Evolutionary conservation across 2,113 vertebrate species (phyloP), one percentile per base, ranked within the genome.

Genomic region (Psammodynastes pulverulentus): DNA sequence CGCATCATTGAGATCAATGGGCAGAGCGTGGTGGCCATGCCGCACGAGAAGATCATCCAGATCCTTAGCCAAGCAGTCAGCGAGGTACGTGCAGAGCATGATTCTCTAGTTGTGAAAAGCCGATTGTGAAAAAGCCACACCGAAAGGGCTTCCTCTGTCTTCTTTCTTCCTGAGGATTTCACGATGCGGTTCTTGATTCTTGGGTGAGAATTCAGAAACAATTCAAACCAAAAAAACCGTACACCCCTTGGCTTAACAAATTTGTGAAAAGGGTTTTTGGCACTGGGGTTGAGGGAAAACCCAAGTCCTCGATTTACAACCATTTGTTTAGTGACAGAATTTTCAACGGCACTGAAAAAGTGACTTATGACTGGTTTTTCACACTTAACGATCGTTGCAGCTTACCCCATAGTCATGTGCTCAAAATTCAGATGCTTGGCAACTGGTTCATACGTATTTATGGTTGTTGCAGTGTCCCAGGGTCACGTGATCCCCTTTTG

Each of bases 1-100:
- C 98, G 99, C 91, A 99, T 99, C 97, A 99, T 99, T 0, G 99
- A 99, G 97, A 99, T 99, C 97, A 99, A 99, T 0, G 99, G 98
- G 56, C 99, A 99, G 95, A 99, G 99, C 0, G 99, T 99, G 67
- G 99, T 99, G 88, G 99, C 99, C 93, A 99, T 97, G 0, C 95
- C 98, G 0, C 99, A 99, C 0, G 98, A 98, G 3, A 99, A 99
- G 88, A 99, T 99, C 96, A 99, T 99, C 92, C 97, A 99, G 95
- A 98, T 98, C 79, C 98, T 99, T 45, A 98, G 98, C 0, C 98
- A 98, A 92, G 99, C 99, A 0, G 97, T 98, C 2, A 98, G 98
- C 0, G 98, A 99, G 98, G 99, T 99, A 93, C 94, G 97, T 3
- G 19, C 45, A 2, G 1, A 29, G 34, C 19, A 0, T 5, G 12